Base-by-base conservation (phyloP, 1,140 invertebrate species). In the Drosophila watanabei region DNA sequence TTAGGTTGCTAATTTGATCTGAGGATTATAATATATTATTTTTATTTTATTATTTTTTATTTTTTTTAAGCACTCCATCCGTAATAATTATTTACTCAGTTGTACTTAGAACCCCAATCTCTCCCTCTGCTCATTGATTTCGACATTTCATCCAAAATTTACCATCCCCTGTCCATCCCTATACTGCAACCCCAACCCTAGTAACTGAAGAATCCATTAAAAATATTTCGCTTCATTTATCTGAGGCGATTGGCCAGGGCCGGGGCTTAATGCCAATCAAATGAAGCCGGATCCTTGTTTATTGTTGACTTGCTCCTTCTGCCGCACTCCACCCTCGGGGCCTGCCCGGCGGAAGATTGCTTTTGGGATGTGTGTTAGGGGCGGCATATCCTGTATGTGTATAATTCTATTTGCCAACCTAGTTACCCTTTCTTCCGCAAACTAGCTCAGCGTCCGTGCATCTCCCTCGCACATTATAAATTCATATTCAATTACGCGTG, bases 401-500 rank as follows among this genome's bases (percentile, higher is more conserved):
- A 49, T 72, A 72, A 72, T 72, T 59, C 66, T 72, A 57, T 72
- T 72, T 72, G 66, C 66, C 52, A 60, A 70, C 48, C 64, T 68
- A 68, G 64, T 68, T 68, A 70, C 64, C 37, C 61, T 6, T 58
- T 60, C 57, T 14, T 20, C 13, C 18, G 4, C 39, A 65, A 77
- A 77, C 73, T 77, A 77, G 24, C 59, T 16, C 43, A 52, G 52
- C 24, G 49, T 46, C 75, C 62, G 52, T 70, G 51, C 68, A 49
- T 43, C 60, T 62, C 56, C 49, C 60, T 60, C 56, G 45, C 35
- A 46, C 82, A 90, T 89, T 86, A 89, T 82, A 72, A 90, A 91
- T 91, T 91, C 86, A 90, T 89, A 91, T 91, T 91, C 87, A 91
- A 91, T 90, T 89, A 86, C 86, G 86, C 69, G 72, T 84, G 78